phyloP scores from a whole-genome alignment of 2,113 vertebrate species.

The Gracilinanus agilis region DNA sequence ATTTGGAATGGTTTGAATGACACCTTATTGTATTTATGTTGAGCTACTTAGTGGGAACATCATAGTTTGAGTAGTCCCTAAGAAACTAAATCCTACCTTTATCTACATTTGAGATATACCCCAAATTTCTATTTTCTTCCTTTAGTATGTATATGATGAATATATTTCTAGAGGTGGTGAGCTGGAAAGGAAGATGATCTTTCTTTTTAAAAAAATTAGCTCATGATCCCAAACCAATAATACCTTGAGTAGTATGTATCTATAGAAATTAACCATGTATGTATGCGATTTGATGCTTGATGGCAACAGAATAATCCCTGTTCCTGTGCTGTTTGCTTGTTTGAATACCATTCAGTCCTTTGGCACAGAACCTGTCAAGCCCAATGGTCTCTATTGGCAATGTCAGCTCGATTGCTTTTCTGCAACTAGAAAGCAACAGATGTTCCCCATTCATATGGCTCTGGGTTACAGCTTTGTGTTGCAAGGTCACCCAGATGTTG shows the following conservation, averaged over 20 bases:
- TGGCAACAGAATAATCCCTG: background rate
- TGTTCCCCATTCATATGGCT: slow-evolving; percentile 2
- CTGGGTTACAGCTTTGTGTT: background rate
- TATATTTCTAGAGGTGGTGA: background rate
- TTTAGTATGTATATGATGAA: background rate
- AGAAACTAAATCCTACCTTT: background rate
- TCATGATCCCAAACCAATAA: background rate
- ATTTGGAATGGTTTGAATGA: background rate
- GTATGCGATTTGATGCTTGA: slow-evolving; percentile 15
- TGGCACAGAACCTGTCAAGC: slow-evolving; percentile 33
- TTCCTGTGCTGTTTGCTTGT: slow-evolving; percentile 27
- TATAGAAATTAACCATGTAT: slow-evolving; percentile 22
- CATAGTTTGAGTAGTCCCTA: background rate
- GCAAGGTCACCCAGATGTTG: background rate
- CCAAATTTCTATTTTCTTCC: background rate
- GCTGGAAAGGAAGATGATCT: background rate
- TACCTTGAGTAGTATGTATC: background rate
- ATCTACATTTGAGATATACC: background rate
- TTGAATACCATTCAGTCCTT: slow-evolving; percentile 18
- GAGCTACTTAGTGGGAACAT: background rate
- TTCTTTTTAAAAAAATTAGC: background rate
- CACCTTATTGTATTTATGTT: background rate
- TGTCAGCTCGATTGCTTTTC: background rate
- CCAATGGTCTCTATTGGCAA: background rate
- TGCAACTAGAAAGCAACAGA: slow-evolving; percentile 5